A percentile compares a stretch with the other conserved stretches of the same genome.
Evolutionary conservation across 2,113 vertebrate species (phyloP).

Genomic region (Tyto alba): DNA sequence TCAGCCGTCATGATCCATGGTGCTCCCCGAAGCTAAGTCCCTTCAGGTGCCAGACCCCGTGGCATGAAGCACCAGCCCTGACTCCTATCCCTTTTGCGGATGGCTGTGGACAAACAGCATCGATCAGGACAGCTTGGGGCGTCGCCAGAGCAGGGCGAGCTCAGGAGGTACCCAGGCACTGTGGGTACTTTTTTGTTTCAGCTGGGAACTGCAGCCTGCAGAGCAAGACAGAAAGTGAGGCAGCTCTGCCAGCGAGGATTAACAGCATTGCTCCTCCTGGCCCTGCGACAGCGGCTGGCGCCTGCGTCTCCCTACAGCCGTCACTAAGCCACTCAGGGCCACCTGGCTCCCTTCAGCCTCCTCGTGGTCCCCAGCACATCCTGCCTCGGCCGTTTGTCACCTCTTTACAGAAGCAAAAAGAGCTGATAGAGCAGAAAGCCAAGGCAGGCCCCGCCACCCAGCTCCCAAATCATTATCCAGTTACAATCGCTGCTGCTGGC

Average conservation of each 20-base stretch:
- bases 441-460: neutral
- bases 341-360: neutral
- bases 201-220: neutral
- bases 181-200: neutral
- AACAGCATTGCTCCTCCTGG: neutral
- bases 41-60: neutral
- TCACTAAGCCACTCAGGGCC: neutral
- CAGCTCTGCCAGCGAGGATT: neutral
- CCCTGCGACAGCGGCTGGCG: neutral
- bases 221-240: neutral
- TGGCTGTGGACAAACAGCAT: neutral
- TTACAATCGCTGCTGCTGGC: neutral
- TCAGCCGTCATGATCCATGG: neutral
- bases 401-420: neutral
- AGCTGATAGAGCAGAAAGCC: neutral
- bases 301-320: neutral
- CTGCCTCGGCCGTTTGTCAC: rapidly evolving
- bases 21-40: neutral
- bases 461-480: neutral
- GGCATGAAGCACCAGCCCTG: neutral
- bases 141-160: neutral
- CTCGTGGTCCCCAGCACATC: neutral
- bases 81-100: neutral
- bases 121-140: rapidly evolving
- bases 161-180: neutral